Base-by-base conservation (phyloP, 2,888 invertebrate species). In the Harpalus rufipes region DNA sequence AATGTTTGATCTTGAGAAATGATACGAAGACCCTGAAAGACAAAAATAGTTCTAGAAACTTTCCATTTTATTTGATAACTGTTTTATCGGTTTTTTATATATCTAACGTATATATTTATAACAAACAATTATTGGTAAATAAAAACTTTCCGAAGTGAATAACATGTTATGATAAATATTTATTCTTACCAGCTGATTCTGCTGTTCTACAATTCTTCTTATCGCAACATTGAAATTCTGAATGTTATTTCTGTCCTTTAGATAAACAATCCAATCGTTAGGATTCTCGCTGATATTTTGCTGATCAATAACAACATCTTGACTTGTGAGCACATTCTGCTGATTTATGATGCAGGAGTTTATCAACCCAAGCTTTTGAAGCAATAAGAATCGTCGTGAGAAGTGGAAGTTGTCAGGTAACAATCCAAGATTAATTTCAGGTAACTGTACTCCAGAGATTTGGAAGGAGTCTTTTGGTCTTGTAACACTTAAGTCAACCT, bases 171-270 rank as follows among this genome's bases (percentile, higher is more conserved):
- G 74, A 18, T 81, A 32, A 56, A 86, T 84, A 81, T 56, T 81
- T 81, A 86, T 83, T 63, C 81, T 81, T 81, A 81, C 81, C 81
- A 81, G 10, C 44, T 14, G 41, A 21, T 65, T 81, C n/a, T 65
- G 41, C 16, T 63, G 81, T n/a, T 44, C 87, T 2, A 89, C 39
- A 63, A 63, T 63, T 32, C 86, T 87, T 86, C 90, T 91, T 0
- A 89, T 89, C 84, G 89, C 90, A 68, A 92, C 84, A 8, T 89
- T 90, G 58, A 88, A 90, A 18, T 88, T 87, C 12, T 87, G 85
- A 39, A 88, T 86, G 16, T 51, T 44, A 10, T 56, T 74, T 51
- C 3, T 51, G 16, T 74, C 74, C 12, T 44, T 44, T 5, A 74
- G 21, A 51, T 74, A 74, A 18, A 21, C 74, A 41, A 74, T 25